Percentiles rank a stretch among this genome's conserved stretches.
These are phyloP conservation scores for Synergus laeviventris DNA, from an alignment of 2,888 invertebrate genomes.

Conservation along the genomic window DNA sequence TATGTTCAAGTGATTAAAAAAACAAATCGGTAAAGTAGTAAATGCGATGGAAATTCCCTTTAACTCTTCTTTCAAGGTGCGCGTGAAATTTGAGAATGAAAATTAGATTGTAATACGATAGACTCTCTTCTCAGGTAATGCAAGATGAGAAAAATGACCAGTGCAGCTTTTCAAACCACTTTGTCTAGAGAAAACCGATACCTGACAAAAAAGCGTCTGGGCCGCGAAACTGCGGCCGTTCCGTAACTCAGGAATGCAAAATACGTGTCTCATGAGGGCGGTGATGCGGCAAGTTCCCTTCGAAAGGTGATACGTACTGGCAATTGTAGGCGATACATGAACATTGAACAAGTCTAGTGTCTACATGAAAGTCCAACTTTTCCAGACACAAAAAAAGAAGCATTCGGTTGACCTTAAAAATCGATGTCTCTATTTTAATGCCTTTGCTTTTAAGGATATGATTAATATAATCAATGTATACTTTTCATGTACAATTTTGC, in stretches of 20 bases:
- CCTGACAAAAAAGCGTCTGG: slow-evolving; percentile 51
- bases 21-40: no score
- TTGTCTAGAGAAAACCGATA: slow-evolving; percentile 56
- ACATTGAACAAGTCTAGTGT: not conserved
- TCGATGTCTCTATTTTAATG: slow-evolving; percentile 17
- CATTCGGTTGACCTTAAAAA: not conserved
- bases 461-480: no score
- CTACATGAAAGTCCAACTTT: not conserved
- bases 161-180: slow-evolving; percentile 23
- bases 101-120: slow-evolving; percentile 1
- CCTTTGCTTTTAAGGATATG: not conserved
- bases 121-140: not conserved
- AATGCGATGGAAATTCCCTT: not conserved
- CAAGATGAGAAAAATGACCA: slow-evolving; percentile 29
- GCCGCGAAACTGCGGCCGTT: slow-evolving; percentile 34
- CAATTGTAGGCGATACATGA: slow-evolving; percentile 37
- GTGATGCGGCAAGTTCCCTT: slow-evolving; percentile 35
- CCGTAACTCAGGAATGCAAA: slow-evolving; percentile 44
- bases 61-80: not conserved
- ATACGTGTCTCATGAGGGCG: slow-evolving; percentile 45
- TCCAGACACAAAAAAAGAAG: not conserved
- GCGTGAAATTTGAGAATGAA: not conserved
- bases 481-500: no score
- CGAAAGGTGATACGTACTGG: slow-evolving; percentile 29
- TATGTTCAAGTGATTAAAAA: not conserved